A percentile compares a stretch with the other conserved stretches of the same genome.
These are phyloP conservation scores for Clarias platycephalus DNA, from an alignment of 2,797 vertebrate species.

Conservation along the genomic window DNA sequence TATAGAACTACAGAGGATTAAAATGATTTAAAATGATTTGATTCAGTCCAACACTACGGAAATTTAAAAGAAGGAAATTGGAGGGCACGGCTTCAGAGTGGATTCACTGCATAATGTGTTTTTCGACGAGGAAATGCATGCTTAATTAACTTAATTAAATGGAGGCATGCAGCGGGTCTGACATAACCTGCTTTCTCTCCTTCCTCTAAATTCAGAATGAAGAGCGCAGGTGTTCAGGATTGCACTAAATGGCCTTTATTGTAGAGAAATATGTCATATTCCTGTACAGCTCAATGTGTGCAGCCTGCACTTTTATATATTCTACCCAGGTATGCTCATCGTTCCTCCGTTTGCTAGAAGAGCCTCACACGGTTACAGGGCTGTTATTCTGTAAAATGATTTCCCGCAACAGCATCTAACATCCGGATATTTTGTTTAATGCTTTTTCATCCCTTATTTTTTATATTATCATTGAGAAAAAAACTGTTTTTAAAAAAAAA, in stretches of 20 bases:
- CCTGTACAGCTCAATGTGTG: neutral
- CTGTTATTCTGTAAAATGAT: neutral
- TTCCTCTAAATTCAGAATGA: constrained; percentile 23
- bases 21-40: neutral
- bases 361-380: neutral
- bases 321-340: neutral
- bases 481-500: neutral
- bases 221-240: constrained; percentile 19
- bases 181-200: neutral
- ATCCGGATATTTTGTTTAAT: neutral
- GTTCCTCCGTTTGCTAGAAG: neutral
- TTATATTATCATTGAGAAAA: neutral
- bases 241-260: neutral
- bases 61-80: constrained; percentile 2
- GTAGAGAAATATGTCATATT: neutral
- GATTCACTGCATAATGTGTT: constrained; percentile 2
- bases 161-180: neutral
- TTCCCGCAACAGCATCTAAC: neutral
- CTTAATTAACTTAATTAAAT: constrained; percentile 39
- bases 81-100: constrained; percentile 51
- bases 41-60: neutral
- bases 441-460: neutral
- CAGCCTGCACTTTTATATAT: constrained; percentile 8
- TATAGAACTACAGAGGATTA: neutral
- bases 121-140: constrained; percentile 41